Percentiles rank a stretch among this genome's conserved stretches.
Conservation (phyloP, 2,888 invertebrate species). For the Agelastica alni region DNA sequence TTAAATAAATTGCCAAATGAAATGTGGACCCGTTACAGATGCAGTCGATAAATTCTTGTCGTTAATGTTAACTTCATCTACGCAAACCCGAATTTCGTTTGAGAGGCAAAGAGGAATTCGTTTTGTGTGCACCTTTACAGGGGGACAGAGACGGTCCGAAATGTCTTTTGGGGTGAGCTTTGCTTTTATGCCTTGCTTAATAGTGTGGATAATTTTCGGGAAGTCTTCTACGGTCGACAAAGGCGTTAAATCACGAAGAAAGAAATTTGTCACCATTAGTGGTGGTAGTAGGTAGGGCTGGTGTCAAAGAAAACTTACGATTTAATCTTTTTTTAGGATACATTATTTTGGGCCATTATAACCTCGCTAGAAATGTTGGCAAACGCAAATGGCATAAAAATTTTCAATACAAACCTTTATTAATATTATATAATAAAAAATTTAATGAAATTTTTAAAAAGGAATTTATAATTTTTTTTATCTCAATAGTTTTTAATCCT, state of each 20-base stretch:
- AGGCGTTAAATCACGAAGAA: constrained; percentile 21
- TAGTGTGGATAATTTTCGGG: constrained; percentile 27
- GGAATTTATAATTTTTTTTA: too few species aligned
- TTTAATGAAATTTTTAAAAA: too few species aligned
- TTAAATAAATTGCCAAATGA: too few species aligned
- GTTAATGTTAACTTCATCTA: too few species aligned
- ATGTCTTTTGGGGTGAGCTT: constrained; percentile 16
- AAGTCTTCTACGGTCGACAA: constrained; percentile 13
- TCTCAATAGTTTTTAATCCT: too few species aligned
- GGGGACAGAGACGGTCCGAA: constrained; percentile 5
- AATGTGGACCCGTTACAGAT: too few species aligned
- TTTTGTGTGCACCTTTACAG: constrained; percentile 10
- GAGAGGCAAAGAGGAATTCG: constrained; percentile 8
- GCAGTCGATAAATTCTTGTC: too few species aligned
- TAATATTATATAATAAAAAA: too few species aligned
- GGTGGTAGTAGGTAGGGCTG: constrained; percentile 8
- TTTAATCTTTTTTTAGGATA: constrained; percentile 3
- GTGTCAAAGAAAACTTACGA: constrained; percentile 5
- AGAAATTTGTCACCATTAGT: constrained; percentile 24
- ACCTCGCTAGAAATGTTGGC: too few species aligned
- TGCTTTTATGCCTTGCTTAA: constrained; percentile 15
- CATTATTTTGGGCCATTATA: too few species aligned
- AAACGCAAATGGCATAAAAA: too few species aligned
- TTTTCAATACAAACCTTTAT: too few species aligned
- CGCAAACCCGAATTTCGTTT: constrained; percentile 2